These are phyloP conservation scores for Hemichromis elongatus DNA, from an alignment of 2,113 vertebrate species.

Conservation along the genomic window DNA sequence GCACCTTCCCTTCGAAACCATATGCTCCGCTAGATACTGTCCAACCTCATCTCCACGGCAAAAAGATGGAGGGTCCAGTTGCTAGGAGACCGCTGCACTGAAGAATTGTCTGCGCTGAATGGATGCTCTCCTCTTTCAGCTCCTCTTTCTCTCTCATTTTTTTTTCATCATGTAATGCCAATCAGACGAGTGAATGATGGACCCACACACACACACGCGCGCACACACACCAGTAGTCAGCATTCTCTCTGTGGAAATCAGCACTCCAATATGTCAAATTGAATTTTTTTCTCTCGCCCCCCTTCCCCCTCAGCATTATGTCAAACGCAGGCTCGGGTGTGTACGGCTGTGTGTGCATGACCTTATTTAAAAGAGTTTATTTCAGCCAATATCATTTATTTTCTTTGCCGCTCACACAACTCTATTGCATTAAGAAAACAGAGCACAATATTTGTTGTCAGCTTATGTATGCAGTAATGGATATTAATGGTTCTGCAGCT, in stretches of 20 bases:
- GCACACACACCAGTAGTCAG: conserved; percentile 10
- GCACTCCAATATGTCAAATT: conserved; percentile 64
- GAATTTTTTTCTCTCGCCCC: conserved; percentile 34
- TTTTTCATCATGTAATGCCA: conserved; percentile 35
- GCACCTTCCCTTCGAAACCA: conserved; percentile 46
- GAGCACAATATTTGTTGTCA: conserved; percentile 53
- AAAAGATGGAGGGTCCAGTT: conserved; percentile 64
- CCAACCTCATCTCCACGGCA: conserved; percentile 39
- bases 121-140: conserved; percentile 19
- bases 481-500: conserved; percentile 51
- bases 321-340: conserved; percentile 15
- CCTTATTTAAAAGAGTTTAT: conserved; percentile 57
- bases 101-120: conserved; percentile 48
- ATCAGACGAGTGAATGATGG: conserved; percentile 53
- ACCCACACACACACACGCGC: neutral
- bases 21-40: conserved; percentile 64
- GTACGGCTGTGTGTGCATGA: conserved; percentile 16
- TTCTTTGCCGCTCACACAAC: conserved; percentile 24
- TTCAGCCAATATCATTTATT: conserved; percentile 58
- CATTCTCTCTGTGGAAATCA: conserved; percentile 58
- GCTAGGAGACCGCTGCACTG: conserved; percentile 65
- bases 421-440: conserved; percentile 48
- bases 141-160: neutral
- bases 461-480: conserved; percentile 45
- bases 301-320: conserved; percentile 4